phyloP scores from a whole-genome alignment of 1,140 invertebrate species.

The Scaptomyza pallida region DNA sequence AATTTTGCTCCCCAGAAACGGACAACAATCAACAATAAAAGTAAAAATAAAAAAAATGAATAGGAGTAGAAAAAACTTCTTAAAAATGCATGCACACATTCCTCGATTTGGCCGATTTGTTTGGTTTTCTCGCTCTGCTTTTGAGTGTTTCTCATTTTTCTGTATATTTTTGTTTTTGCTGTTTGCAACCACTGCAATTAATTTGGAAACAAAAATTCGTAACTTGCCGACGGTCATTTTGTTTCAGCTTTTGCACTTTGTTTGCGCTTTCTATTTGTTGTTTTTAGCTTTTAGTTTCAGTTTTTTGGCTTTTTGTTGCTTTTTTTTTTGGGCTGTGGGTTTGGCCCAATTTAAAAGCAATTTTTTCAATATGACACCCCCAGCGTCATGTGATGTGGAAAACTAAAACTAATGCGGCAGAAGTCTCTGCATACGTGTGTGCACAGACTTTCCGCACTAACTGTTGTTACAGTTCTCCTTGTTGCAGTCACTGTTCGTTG shows the following conservation, averaged over 20 bases:
- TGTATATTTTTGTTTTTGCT: slow-evolving; percentile 8
- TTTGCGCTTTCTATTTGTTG: slow-evolving; percentile 29
- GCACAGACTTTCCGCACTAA: slow-evolving; percentile 58
- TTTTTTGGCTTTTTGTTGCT: slow-evolving; percentile 4
- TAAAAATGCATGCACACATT: slow-evolving; percentile 3
- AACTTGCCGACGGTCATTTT: slow-evolving; percentile 61
- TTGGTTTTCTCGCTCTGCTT: not conserved
- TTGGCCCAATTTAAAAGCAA: slow-evolving; percentile 76
- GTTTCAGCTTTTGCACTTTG: slow-evolving; percentile 47
- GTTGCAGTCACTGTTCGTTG: slow-evolving; percentile 2
- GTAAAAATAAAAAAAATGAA: not conserved
- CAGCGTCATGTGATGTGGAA: slow-evolving; percentile 74
- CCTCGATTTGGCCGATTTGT: slow-evolving; percentile 7
- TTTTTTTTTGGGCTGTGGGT: slow-evolving; percentile 42
- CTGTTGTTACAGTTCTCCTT: slow-evolving; percentile 47
- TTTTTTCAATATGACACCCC: slow-evolving; percentile 78
- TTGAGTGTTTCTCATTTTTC: not conserved
- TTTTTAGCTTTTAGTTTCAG: slow-evolving; percentile 4
- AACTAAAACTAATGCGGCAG: slow-evolving; percentile 73
- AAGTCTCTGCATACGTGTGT: slow-evolving; percentile 47
- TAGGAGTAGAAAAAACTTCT: too few relatives aligned
- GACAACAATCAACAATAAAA: not conserved
- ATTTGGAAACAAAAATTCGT: slow-evolving; percentile 67
- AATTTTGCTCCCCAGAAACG: not conserved
- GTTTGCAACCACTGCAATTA: slow-evolving; percentile 67